These are phyloP conservation scores for Nomada ruficornis DNA, from an alignment of 2,888 invertebrate species.

Conservation along the genomic window DNA sequence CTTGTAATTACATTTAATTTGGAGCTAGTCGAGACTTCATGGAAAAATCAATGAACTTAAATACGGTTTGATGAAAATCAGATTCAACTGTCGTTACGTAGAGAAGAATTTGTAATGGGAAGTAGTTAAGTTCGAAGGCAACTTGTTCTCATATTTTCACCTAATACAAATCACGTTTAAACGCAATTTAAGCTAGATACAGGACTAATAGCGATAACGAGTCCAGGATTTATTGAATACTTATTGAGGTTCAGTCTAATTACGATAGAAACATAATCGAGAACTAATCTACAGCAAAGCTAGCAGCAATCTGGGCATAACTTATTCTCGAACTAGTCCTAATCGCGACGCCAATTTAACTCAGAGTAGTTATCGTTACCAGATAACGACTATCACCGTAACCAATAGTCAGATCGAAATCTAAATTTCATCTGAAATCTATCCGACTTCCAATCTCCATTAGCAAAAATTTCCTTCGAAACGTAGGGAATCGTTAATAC, in stretches of 20 bases:
- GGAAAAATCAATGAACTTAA: background rate
- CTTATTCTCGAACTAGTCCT: constrained; percentile 12
- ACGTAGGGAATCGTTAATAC: too few relatives aligned
- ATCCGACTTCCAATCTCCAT: background rate
- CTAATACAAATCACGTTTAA: background rate
- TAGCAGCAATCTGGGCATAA: background rate
- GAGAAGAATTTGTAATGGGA: constrained; percentile 1
- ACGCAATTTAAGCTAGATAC: constrained; percentile 8
- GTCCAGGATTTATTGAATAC: constrained; percentile 7
- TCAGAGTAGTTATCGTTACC: constrained; percentile 9
- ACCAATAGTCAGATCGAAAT: constrained; percentile 1
- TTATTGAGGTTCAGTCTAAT: constrained; percentile 10
- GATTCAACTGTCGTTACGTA: constrained; percentile 1
- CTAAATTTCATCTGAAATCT: constrained; percentile 2
- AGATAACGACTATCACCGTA: constrained; percentile 16
- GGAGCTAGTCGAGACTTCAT: background rate
- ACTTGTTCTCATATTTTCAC: background rate
- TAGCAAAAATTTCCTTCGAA: background rate
- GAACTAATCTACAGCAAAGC: background rate
- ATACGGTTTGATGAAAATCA: background rate
- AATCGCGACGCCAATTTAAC: constrained; percentile 22
- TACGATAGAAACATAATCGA: constrained; percentile 26
- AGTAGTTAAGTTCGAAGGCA: background rate
- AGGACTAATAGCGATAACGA: constrained; percentile 21
- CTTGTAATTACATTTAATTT: background rate